Percentiles rank a stretch among this genome's conserved stretches.
These are phyloP conservation scores for Phyllotis vaccarum DNA, from an alignment of 2,797 vertebrate species.

Conservation along the genomic window DNA sequence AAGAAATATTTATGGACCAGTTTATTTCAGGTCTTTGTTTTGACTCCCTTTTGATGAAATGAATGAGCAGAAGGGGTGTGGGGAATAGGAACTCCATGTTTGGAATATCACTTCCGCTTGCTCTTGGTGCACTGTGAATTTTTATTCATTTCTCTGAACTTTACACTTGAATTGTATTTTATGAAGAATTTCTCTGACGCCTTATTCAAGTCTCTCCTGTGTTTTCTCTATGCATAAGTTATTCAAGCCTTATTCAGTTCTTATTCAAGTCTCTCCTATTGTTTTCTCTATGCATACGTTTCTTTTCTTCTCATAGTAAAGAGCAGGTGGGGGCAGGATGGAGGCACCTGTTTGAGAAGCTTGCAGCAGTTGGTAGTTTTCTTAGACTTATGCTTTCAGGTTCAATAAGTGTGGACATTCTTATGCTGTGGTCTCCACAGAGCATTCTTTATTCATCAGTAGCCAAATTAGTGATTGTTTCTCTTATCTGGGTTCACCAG, in stretches of 20 bases:
- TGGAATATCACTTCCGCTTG: not conserved
- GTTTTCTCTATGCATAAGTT: not conserved
- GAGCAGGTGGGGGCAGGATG: not conserved
- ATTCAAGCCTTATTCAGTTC: too few relatives aligned
- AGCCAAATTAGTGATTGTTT: conserved; percentile 77
- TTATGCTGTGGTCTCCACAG: not conserved
- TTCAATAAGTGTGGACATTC: conserved; percentile 45
- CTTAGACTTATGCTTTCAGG: conserved; percentile 38
- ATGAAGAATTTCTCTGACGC: not conserved
- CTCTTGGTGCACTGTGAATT: not conserved
- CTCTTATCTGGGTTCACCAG: conserved; percentile 72
- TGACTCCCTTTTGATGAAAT: conserved; percentile 39
- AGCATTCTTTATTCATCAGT: conserved; percentile 63
- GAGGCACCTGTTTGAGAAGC: conserved; percentile 47
- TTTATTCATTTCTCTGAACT: not conserved
- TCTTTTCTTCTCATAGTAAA: conserved; percentile 27
- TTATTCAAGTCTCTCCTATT: too few relatives aligned
- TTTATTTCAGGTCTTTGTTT: conserved; percentile 28
- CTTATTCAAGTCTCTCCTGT: not conserved
- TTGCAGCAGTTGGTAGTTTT: not conserved
- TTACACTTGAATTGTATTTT: not conserved
- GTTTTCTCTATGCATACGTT: not conserved
- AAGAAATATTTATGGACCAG: not conserved
- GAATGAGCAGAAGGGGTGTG: not conserved
- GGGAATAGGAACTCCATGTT: not conserved